Percentiles rank a stretch among this genome's conserved stretches.
Conservation (phyloP, 2,888 invertebrate genomes). For the Pocota personata region DNA sequence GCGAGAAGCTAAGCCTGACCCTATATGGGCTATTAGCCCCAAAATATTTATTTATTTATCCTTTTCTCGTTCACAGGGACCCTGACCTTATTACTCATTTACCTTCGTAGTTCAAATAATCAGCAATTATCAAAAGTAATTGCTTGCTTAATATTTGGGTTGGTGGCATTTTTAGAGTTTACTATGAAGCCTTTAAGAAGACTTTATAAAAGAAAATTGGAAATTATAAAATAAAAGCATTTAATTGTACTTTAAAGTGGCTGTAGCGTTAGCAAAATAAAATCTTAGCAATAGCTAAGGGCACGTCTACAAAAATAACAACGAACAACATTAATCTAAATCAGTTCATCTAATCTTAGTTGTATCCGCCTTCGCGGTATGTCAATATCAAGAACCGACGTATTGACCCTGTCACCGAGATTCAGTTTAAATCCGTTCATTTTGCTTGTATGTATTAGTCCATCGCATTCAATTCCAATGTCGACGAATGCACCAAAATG, state of each 20-base stretch:
- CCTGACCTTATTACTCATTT: too few species aligned
- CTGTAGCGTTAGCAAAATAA: not conserved
- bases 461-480: conserved; percentile 89
- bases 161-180: too few species aligned
- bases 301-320: not conserved
- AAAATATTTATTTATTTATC: too few species aligned
- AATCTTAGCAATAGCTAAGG: not conserved
- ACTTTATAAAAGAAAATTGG: too few species aligned
- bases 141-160: too few species aligned
- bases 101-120: too few species aligned
- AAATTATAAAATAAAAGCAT: not conserved
- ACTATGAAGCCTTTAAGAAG: too few species aligned
- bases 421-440: conserved; percentile 85
- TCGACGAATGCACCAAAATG: conserved; percentile 97
- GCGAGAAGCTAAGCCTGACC: too few species aligned
- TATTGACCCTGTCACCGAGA: conserved; percentile 88
- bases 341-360: conserved; percentile 83
- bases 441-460: conserved; percentile 87
- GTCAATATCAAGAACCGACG: conserved; percentile 86
- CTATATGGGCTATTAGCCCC: too few species aligned
- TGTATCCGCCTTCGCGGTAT: conserved; percentile 85
- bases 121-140: too few species aligned
- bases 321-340: conserved; percentile 49
- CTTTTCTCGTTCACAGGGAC: too few species aligned
- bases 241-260: not conserved